Base-by-base conservation (phyloP, 2,888 invertebrate genomes). In the Archips xylosteana region DNA sequence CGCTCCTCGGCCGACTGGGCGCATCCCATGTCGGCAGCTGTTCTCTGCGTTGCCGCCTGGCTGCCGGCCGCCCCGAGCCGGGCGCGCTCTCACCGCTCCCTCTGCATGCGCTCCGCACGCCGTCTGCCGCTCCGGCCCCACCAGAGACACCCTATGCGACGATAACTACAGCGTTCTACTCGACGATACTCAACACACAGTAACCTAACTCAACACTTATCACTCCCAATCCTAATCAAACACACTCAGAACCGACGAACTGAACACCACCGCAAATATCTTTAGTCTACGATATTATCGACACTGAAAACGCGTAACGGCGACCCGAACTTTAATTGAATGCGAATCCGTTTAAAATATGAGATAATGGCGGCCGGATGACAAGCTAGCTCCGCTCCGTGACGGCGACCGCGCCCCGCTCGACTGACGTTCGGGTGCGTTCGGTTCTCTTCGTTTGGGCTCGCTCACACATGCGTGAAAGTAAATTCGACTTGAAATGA, bases 1-100 rank as follows among this genome's bases (percentile, higher is more conserved):
- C 99, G 96, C 96, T 99, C 99, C 95, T 99, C 99, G 86, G 99
- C 99, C 95, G 99, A 99, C 97, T 99, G 98, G 94, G 99, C 98
- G 96, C 99, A 99, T 95, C 99, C 99, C 99, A 99, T 99, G 90
- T 91, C 94, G 94, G 94, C 91, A 89, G 94, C 91, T 92, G 92
- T 95, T 90, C 86, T 87, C 88, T 85, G 87, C 88, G 90, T 92
- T 88, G 88, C 90, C 92, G 91, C 90, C 91, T 91, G 89, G 92
- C 91, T 89, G 92, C 92, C 93, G 90, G 91, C 90, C 92, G 89
- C 89, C 90, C 92, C 93, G 93, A 95, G 93, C 90, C 92, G 91
- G 93, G 95, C 95, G 95, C 94, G 95, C 93, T 95, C 90, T 95
- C 95, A 95, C 95, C 95, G 95, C 95, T 92, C 92, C 92, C 88